Evolutionary conservation across 2,797 vertebrate genomes (phyloP).

Genomic region (Synaphobranchus kaupii): DNA sequence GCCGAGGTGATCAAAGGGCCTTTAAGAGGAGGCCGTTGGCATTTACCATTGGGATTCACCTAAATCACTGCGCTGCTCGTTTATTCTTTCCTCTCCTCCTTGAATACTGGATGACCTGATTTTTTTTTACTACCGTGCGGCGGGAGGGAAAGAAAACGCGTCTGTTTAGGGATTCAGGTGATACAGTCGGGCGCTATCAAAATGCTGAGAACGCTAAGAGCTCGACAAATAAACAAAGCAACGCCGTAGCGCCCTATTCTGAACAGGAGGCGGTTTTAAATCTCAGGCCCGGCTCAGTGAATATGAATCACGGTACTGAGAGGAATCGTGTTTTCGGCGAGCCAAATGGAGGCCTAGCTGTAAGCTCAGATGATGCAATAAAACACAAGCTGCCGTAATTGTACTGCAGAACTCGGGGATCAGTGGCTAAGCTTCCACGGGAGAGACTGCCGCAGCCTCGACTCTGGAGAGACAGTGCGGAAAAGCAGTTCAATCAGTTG

Average conservation of each 20-base stretch:
- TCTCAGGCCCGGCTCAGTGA: not conserved
- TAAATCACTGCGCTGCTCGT: constrained; percentile 40
- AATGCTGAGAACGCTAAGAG: not conserved
- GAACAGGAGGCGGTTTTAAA: not conserved
- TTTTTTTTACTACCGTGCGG: constrained; percentile 42
- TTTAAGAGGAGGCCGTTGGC: constrained; percentile 39
- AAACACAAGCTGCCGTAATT: not conserved
- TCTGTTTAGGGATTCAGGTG: not conserved
- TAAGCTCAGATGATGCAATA: constrained; percentile 4
- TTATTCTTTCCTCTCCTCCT: constrained; percentile 19
- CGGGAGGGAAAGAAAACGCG: constrained; percentile 1
- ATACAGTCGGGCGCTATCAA: not conserved
- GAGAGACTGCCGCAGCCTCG: not conserved
- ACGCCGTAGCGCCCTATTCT: not conserved
- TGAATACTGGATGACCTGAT: constrained; percentile 40
- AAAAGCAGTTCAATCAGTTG: not conserved
- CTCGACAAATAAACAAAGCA: not conserved
- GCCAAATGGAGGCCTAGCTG: not conserved
- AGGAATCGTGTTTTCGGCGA: not conserved
- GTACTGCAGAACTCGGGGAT: not conserved
- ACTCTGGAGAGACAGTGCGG: not conserved
- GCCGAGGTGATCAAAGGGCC: constrained; percentile 42
- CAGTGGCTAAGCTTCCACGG: not conserved
- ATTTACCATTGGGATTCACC: constrained; percentile 14
- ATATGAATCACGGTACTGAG: not conserved